Conservation (phyloP, 1,140 invertebrate species). For the Drosophila pseudoananassae region DNA sequence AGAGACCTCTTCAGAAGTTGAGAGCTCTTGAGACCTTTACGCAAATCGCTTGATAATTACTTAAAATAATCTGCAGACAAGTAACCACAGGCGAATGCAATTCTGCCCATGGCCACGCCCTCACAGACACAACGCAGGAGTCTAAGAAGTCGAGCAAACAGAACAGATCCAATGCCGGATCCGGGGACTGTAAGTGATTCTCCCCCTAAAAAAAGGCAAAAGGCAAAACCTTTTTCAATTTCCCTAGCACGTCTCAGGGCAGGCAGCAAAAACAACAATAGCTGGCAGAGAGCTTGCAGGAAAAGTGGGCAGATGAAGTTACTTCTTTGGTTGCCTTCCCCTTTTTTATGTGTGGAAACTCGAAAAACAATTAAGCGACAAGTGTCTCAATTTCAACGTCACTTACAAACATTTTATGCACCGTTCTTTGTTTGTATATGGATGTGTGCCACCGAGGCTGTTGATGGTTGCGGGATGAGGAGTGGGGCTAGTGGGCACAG, state of each 20-base stretch:
- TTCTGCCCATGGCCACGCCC: conserved; percentile 45
- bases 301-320: background rate
- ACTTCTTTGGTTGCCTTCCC: conserved; percentile 18
- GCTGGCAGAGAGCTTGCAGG: background rate
- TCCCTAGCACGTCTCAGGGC: conserved; percentile 64
- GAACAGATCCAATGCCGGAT: conserved; percentile 42
- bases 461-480: background rate
- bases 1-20: conserved; percentile 50
- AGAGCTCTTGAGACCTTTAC: conserved; percentile 67
- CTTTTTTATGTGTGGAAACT: conserved; percentile 61
- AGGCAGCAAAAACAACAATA: conserved; percentile 54
- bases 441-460: background rate
- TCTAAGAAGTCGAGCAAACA: conserved; percentile 33
- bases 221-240: conserved; percentile 62
- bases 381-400: conserved; percentile 82
- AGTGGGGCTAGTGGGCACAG: conserved; percentile 15
- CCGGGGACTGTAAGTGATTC: conserved; percentile 42
- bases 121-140: conserved; percentile 21
- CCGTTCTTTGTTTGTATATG: conserved; percentile 47
- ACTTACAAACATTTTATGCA: conserved; percentile 82
- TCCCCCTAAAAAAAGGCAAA: conserved; percentile 47
- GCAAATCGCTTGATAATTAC: conserved; percentile 81
- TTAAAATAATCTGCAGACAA: conserved; percentile 78
- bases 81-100: conserved; percentile 54
- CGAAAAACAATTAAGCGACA: conserved; percentile 82